Percentiles rank a stretch among this genome's conserved stretches.
Evolutionary conservation across 2,113 vertebrate genomes (phyloP).

Genomic region (Oryzias melastigma): DNA sequence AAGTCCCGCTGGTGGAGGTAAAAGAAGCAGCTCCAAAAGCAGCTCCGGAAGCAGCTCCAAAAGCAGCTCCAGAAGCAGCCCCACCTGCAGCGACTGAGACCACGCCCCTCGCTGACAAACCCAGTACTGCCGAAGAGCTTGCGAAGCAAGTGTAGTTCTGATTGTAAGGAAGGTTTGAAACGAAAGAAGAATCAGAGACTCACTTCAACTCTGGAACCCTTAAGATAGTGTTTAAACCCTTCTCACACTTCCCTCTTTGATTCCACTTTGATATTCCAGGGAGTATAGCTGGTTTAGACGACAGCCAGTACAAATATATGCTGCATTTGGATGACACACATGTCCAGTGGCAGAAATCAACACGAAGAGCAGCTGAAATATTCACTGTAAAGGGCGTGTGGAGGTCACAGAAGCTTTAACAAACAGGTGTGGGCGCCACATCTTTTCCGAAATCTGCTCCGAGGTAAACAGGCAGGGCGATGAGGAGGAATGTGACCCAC

Average conservation of each 20-base stretch:
- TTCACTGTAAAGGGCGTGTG: too few species aligned
- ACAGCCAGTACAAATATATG: not conserved
- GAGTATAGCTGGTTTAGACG: constrained; percentile 6
- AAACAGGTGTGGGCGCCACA: not conserved
- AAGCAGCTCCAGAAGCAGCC: not conserved
- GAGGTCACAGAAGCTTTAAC: constrained; percentile 1
- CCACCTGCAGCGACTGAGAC: constrained; percentile 15
- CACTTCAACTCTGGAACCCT: constrained; percentile 4
- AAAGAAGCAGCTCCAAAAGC: not conserved
- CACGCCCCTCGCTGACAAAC: constrained; percentile 49
- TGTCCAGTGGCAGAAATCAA: not conserved
- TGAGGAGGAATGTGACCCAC: not conserved
- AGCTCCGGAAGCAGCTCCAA: not conserved
- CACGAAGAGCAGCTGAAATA: too few species aligned
- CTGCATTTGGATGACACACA: not conserved
- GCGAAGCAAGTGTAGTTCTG: constrained; percentile 20
- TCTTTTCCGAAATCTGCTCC: constrained; percentile 4
- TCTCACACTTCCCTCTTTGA: constrained; percentile 30
- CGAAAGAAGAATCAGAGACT: constrained; percentile 14
- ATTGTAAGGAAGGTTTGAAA: constrained; percentile 13
- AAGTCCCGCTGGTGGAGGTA: constrained; percentile 71
- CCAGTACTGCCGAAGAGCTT: constrained; percentile 32
- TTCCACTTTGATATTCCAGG: constrained; percentile 31
- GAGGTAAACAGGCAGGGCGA: not conserved
- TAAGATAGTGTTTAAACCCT: not conserved